A percentile compares a stretch with the other conserved stretches of the same genome.
These are phyloP conservation scores for Brachionus rubens DNA, from an alignment of 1,140 invertebrate species.

Conservation along the genomic window DNA sequence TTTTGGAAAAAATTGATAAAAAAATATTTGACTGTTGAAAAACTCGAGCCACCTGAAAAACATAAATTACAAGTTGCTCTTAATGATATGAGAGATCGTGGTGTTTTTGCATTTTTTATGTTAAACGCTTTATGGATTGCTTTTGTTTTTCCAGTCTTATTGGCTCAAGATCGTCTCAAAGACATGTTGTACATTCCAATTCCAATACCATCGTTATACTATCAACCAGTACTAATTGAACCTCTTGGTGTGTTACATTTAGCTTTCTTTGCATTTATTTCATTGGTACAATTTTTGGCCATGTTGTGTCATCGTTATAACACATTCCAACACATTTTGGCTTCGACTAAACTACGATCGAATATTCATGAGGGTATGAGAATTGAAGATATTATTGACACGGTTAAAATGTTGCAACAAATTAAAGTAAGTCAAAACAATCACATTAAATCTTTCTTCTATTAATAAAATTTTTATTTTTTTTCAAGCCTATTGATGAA, in stretches of 20 bases:
- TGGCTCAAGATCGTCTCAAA: constrained; percentile 52
- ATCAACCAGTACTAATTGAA: constrained; percentile 63
- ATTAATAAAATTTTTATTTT: neutral
- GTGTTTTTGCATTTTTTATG: constrained; percentile 95
- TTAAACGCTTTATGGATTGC: constrained; percentile 94
- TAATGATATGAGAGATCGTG: constrained; percentile 75
- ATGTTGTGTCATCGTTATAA: constrained; percentile 99
- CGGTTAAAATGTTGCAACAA: constrained; percentile 49
- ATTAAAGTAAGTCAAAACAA: constrained; percentile 47
- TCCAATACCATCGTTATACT: constrained; percentile 46
- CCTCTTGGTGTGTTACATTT: constrained; percentile 97
- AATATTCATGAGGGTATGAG: constrained; percentile 46
- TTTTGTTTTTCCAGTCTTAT: constrained; percentile 85
- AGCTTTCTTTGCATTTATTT: constrained; percentile 91
- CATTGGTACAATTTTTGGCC: constrained; percentile 91
- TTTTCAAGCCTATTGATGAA: constrained; percentile 45
- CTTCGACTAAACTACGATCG: constrained; percentile 89
- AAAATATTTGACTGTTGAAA: constrained; percentile 89
- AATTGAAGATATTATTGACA: constrained; percentile 49
- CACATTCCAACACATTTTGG: constrained; percentile 92
- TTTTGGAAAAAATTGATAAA: constrained; percentile 92
- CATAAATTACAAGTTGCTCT: constrained; percentile 74
- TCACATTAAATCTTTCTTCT: neutral
- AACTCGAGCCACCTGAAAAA: constrained; percentile 85
- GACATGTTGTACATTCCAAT: constrained; percentile 52